A percentile compares a stretch with the other conserved stretches of the same genome.
phyloP scores from a whole-genome alignment of 2,888 invertebrate genomes.

The Cephalotes varians region DNA sequence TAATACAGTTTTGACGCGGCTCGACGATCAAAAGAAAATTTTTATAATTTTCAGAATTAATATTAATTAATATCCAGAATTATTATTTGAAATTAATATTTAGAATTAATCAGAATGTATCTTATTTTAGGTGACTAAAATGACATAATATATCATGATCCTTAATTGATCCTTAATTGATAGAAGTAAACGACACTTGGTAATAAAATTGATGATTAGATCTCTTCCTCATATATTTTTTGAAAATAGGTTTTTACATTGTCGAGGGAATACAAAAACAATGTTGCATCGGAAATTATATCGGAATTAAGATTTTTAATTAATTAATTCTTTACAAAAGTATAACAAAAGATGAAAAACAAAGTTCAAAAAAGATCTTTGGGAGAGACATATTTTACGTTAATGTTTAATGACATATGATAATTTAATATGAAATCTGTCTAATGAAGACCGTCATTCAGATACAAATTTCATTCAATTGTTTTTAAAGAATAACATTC shows the following conservation, averaged over 20 bases:
- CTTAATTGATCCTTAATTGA: not conserved
- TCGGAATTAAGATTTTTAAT: not conserved
- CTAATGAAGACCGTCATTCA: not conserved
- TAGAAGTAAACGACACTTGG: not conserved
- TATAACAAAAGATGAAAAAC: not conserved
- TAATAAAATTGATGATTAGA: not conserved
- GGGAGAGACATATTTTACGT: not conserved
- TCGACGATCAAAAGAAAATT: constrained; percentile 26
- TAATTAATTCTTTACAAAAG: not conserved
- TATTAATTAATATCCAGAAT: not conserved
- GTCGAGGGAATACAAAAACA: not conserved
- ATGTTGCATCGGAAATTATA: too few relatives aligned
- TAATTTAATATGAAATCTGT: too few relatives aligned
- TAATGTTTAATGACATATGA: not conserved
- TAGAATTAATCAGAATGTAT: not conserved
- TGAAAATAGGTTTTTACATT: too few relatives aligned
- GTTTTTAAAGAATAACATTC: not conserved
- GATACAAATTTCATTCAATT: not conserved
- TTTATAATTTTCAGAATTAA: constrained; percentile 1
- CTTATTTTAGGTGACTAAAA: not conserved
- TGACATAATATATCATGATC: not conserved
- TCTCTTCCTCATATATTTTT: not conserved
- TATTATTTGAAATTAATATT: not conserved
- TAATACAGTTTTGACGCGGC: constrained; percentile 63
- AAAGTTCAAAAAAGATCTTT: not conserved